These are phyloP conservation scores for Apodemia hepburni DNA, from an alignment of 2,888 invertebrate genomes.

Conservation along the genomic window DNA sequence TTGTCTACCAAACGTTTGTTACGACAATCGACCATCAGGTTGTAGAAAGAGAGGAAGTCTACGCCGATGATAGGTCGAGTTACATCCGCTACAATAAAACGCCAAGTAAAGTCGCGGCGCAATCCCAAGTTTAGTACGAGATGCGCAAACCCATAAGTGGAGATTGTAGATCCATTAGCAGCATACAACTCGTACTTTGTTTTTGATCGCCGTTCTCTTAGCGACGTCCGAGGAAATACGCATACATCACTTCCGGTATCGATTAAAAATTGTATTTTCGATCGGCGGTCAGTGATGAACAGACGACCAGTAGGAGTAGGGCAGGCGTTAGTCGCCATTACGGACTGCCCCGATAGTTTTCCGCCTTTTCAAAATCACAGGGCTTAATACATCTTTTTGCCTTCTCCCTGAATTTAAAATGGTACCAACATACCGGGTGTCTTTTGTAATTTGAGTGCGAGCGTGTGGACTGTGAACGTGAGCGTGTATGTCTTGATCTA, in stretches of 20 bases:
- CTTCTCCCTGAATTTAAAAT: background rate
- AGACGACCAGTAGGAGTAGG: background rate
- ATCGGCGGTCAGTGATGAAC: background rate
- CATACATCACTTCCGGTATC: too few species aligned
- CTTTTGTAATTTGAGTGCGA: too few species aligned
- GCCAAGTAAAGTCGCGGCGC: background rate
- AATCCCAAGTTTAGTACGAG: slow-evolving; percentile 6
- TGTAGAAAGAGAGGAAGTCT: background rate
- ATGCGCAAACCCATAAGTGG: background rate
- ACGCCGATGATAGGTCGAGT: slow-evolving; percentile 11
- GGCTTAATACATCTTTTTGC: background rate
- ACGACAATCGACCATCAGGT: background rate
- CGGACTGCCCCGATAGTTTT: background rate
- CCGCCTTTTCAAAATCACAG: background rate
- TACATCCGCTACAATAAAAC: slow-evolving; percentile 12
- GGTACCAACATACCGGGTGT: too few species aligned
- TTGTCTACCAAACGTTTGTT: background rate
- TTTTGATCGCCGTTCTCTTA: too few species aligned
- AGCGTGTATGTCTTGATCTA: too few species aligned
- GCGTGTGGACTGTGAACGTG: too few species aligned
- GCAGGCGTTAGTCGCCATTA: background rate
- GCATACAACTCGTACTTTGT: background rate
- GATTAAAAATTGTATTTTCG: too few species aligned
- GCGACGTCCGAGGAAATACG: too few species aligned
- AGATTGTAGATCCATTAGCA: background rate